phyloP scores from a whole-genome alignment of 2,113 vertebrate genomes.

The Ariopsis seemanni region DNA sequence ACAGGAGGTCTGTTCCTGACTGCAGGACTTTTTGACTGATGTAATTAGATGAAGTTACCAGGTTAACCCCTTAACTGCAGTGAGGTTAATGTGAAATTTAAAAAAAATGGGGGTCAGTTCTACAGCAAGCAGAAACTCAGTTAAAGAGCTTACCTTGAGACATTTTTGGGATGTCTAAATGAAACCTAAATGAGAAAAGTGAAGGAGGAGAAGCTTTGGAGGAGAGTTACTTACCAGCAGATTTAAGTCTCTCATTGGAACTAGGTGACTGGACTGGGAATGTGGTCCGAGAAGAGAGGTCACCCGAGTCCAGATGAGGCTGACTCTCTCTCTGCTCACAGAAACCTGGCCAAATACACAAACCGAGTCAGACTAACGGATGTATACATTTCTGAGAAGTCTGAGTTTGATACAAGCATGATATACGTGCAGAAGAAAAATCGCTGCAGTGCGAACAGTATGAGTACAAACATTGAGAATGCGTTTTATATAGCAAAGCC shows the following conservation, averaged over 20 bases:
- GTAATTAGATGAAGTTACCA: slow-evolving; percentile 21
- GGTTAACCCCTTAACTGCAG: slow-evolving; percentile 42
- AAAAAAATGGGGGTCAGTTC: neutral
- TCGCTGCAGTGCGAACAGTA: neutral
- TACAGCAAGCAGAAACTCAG: neutral
- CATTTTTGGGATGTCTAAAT: neutral
- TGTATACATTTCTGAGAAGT: neutral
- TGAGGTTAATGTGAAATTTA: neutral
- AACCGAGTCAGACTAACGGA: neutral
- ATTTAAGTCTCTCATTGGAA: slow-evolving; percentile 73
- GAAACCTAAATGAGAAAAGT: neutral
- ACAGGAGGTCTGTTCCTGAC: slow-evolving; percentile 35
- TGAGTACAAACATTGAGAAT: neutral
- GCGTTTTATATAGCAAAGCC: neutral
- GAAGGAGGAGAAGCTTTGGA: neutral
- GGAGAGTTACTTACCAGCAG: slow-evolving; percentile 67
- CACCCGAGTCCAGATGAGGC: slow-evolving; percentile 63
- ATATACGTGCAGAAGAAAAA: neutral
- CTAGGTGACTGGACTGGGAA: slow-evolving; percentile 61
- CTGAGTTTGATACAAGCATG: neutral
- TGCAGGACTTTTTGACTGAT: slow-evolving; percentile 29
- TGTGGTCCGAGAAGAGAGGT: slow-evolving; percentile 64
- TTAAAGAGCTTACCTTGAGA: neutral
- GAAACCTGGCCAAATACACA: slow-evolving; percentile 60
- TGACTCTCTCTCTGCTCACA: slow-evolving; percentile 65